Evolutionary conservation across 2,888 invertebrate species (phyloP), one percentile per base, ranked within the genome.

Genomic region (Epinotia ramella): DNA sequence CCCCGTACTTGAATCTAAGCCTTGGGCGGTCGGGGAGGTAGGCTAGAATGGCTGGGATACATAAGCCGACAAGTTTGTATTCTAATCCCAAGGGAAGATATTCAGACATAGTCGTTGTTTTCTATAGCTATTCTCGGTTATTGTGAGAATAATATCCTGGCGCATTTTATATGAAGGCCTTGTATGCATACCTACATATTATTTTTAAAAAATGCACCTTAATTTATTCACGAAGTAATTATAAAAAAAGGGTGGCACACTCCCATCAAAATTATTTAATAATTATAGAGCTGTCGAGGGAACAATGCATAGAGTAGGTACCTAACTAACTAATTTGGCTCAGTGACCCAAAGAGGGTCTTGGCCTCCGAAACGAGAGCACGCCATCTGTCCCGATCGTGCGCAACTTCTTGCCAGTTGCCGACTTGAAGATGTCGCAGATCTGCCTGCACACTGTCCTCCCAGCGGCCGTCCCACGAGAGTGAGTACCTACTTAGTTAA

Each of bases 1-100:
- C 33, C 62, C 62, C 28, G 62, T n/a, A 62, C n/a, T 62, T 33
- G n/a, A 60, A 33, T 60, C 20, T 33, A 33, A 62, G 62, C 62
- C 33, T 33, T 16, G n/a, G 62, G 6, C 12, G 59, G 62, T 16
- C 12, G 59, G 59, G 28, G 40, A 71, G 40, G 20, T 44, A 33
- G 33, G 33, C 33, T 62, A 62, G 62, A 33, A 33, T n/a, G 62
- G 62, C 33, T 33, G n/a, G 28, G 24, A 62, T 62, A 62, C 62
- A 62, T 65, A 49, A 65, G 65, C 65, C 46, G 44, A 24, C 13
- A 44, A 65, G 49, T 65, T 20, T 24, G 46, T 46, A 20, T 49
- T 46, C 7, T 62, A 62, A 62, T 62, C 62, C 62, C 33, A 33
- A 33, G 16, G 33, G 62, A 33, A 16, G 33, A 62, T 62, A 62